Conservation (phyloP, 2,113 vertebrate species). For the Pica pica region DNA sequence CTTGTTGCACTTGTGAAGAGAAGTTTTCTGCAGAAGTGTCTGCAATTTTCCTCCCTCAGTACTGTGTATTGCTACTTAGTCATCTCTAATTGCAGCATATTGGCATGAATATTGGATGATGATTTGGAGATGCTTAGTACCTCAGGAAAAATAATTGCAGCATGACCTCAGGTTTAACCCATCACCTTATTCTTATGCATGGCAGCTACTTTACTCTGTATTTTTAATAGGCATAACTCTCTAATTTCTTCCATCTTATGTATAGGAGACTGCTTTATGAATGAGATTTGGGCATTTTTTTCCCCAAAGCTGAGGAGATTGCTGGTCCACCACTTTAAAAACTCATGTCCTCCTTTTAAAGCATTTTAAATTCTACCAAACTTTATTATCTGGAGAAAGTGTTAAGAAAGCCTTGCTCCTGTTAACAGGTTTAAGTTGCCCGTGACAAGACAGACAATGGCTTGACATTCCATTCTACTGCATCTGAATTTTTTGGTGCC, state of each 20-base stretch:
- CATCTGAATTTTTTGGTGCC: neutral
- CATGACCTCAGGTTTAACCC: constrained; percentile 4
- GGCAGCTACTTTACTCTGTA: neutral
- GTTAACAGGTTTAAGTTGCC: neutral
- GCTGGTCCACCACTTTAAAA: neutral
- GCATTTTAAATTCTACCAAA: neutral
- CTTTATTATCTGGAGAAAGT: neutral
- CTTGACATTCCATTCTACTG: neutral
- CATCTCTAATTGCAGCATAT: constrained; percentile 21
- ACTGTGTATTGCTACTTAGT: neutral
- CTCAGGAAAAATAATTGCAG: constrained; percentile 33
- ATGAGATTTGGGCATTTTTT: neutral
- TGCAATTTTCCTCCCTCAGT: neutral
- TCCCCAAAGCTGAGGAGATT: neutral
- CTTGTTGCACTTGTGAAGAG: neutral
- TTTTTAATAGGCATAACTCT: neutral
- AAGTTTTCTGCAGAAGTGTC: neutral
- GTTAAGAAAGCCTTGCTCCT: neutral
- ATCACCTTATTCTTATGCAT: neutral
- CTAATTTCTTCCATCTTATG: constrained; percentile 1
- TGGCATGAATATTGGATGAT: constrained; percentile 46
- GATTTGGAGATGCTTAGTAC: constrained; percentile 22
- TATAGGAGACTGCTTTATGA: neutral
- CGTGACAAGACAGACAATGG: neutral
- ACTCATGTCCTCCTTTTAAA: neutral